These are phyloP conservation scores for Poeciliopsis gracilis DNA, from an alignment of 2,797 vertebrate species.

Conservation along the genomic window DNA sequence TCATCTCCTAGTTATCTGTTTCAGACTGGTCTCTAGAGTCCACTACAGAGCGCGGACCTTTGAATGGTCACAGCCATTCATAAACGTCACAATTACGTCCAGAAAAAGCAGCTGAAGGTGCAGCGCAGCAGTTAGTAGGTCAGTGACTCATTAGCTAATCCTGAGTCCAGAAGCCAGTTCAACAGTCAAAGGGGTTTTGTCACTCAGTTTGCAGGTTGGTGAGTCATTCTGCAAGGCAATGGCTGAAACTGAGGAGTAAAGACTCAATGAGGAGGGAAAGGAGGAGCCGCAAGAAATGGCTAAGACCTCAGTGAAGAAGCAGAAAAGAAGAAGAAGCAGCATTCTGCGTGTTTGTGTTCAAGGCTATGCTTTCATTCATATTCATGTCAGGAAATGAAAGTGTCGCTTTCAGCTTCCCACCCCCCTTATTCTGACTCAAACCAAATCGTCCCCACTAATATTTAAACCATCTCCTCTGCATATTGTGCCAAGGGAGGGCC, in stretches of 20 bases:
- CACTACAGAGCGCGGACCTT: constrained; percentile 6
- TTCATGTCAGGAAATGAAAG: constrained; percentile 57
- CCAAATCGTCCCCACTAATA: constrained; percentile 40
- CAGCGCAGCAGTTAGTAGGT: constrained; percentile 60
- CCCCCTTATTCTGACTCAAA: constrained; percentile 30
- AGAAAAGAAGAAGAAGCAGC: constrained; percentile 33
- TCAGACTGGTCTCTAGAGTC: constrained; percentile 21
- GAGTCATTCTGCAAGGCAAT: constrained; percentile 23
- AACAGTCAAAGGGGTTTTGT: constrained; percentile 32
- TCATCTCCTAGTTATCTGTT: constrained; percentile 33
- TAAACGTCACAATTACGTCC: background rate
- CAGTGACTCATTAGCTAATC: constrained; percentile 64
- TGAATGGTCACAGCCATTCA: background rate
- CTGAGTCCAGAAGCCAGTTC: constrained; percentile 48
- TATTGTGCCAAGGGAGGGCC: constrained; percentile 29
- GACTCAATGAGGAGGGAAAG: constrained; percentile 1
- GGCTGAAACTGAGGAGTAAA: constrained; percentile 11
- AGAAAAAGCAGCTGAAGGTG: constrained; percentile 15
- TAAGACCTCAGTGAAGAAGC: constrained; percentile 34
- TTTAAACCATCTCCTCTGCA: background rate
- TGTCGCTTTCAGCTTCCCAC: constrained; percentile 42
- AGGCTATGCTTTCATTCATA: constrained; percentile 53
- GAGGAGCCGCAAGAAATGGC: background rate
- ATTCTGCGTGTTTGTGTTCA: constrained; percentile 34
- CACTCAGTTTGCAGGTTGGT: constrained; percentile 26